These are phyloP conservation scores for Heliangelus exortis DNA, from an alignment of 2,797 vertebrate species.

Conservation along the genomic window DNA sequence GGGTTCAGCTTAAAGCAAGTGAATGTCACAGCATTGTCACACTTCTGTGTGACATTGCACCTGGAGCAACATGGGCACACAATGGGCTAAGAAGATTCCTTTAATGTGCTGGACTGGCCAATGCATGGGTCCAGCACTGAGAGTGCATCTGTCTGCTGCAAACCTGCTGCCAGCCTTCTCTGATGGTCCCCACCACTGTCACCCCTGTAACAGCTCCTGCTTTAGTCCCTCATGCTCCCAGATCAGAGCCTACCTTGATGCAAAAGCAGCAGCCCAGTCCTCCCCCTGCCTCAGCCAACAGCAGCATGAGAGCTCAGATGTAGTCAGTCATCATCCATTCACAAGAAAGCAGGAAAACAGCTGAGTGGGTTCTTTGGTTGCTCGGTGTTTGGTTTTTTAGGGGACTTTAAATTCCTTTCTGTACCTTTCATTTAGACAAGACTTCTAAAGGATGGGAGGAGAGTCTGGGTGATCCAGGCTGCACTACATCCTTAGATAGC, in stretches of 20 bases:
- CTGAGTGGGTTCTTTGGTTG: neutral
- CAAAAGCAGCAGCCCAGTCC: neutral
- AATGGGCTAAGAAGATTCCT: neutral
- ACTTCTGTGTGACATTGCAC: neutral
- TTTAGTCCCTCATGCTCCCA: too few relatives aligned
- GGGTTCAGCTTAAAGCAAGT: neutral
- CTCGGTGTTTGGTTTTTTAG: neutral
- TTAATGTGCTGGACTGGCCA: neutral
- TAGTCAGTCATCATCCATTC: neutral
- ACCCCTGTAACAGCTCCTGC: neutral
- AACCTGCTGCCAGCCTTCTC: neutral
- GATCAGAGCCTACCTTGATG: neutral
- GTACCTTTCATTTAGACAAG: neutral
- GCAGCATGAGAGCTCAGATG: accelerated
- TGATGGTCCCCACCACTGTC: neutral
- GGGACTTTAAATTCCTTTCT: neutral
- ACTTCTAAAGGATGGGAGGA: neutral
- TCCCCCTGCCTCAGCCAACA: neutral
- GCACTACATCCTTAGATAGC: neutral
- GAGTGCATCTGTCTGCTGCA: neutral
- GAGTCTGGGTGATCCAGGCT: neutral
- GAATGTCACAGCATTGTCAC: neutral
- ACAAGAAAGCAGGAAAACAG: neutral
- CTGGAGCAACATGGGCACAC: neutral
- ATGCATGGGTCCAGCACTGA: neutral